Evolutionary conservation across 1,140 invertebrate species (phyloP), one percentile per base, ranked within the genome.

Genomic region (Drosophila teissieri): DNA sequence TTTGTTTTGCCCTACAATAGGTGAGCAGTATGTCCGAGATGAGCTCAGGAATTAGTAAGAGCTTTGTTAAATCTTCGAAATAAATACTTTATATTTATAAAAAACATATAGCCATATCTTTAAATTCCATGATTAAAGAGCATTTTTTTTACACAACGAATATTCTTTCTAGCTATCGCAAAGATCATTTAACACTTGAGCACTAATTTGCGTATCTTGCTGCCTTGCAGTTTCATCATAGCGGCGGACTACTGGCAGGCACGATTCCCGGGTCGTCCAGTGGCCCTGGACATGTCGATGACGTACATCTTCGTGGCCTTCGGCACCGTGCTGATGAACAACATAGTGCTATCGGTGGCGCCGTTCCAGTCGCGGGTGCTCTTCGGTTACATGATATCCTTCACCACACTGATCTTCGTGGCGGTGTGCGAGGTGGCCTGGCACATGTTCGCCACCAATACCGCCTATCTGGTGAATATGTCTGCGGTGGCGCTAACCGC

Each of bases 1-100:
- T 98, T 98, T 88, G 94, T 98, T 11, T 93, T 98, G 31, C 97
- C 97, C 1, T 98, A 98, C 92, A 98, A 98, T 93, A 97, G 96
- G 96, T 97, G 88, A 45, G 42, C 17, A 19, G 42, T 19, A 19
- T 19, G 19, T 19, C 2, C 2, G 19, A 19, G 2, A 19, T 19
- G 2, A 2, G 19, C 19, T 24, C 24, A 24, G 24, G 24, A 24
- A 24, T 19, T 15, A n/a, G n/a, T n/a, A n/a, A n/a, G n/a, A n/a
- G n/a, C n/a, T n/a, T n/a, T n/a, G n/a, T n/a, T n/a, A n/a, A n/a
- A n/a, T n/a, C n/a, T n/a, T n/a, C n/a, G n/a, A n/a, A n/a, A n/a
- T n/a, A n/a, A n/a, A n/a, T n/a, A n/a, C n/a, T n/a, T n/a, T n/a
- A n/a, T n/a, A n/a, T n/a, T n/a, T n/a, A n/a, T n/a, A n/a, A n/a